phyloP scores from a whole-genome alignment of 2,888 invertebrate species.

The Chrysomela aeneicollis region DNA sequence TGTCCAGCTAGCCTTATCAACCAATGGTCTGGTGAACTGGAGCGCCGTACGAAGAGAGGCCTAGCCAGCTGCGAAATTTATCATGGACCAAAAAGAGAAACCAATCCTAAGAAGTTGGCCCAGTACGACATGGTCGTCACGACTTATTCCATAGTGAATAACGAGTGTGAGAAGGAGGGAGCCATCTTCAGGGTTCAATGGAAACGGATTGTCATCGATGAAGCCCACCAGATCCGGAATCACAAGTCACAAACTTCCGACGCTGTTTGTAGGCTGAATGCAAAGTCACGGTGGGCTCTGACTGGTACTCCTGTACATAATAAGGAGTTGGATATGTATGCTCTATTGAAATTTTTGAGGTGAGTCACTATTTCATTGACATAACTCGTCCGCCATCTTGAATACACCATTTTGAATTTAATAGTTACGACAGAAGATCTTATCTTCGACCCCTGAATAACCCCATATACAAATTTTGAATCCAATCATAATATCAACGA shows the following conservation, averaged over 20 bases:
- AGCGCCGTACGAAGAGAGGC: slow-evolving; percentile 68
- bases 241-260: slow-evolving; percentile 78
- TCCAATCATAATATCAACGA: no score
- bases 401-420: no score
- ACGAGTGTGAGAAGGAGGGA: slow-evolving; percentile 68
- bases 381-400: no score
- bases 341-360: slow-evolving; percentile 79
- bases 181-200: slow-evolving; percentile 77
- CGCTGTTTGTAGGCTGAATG: slow-evolving; percentile 72
- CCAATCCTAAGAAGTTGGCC: slow-evolving; percentile 69
- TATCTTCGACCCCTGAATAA: no score
- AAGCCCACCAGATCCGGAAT: slow-evolving; percentile 92
- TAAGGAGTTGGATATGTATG: slow-evolving; percentile 83
- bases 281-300: slow-evolving; percentile 79
- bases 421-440: no score
- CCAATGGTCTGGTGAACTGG: slow-evolving; percentile 89
- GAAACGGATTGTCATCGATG: slow-evolving; percentile 90
- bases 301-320: slow-evolving; percentile 98
- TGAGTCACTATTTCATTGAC: no score
- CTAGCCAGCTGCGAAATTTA: slow-evolving; percentile 73
- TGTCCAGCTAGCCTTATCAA: slow-evolving; percentile 90
- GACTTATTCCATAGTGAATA: slow-evolving; percentile 80
- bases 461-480: no score
- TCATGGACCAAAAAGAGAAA: slow-evolving; percentile 82
- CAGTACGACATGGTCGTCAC: slow-evolving; percentile 85